Evolutionary conservation across 2,113 vertebrate genomes (phyloP).

Genomic region (Potamarius usumacintae): DNA sequence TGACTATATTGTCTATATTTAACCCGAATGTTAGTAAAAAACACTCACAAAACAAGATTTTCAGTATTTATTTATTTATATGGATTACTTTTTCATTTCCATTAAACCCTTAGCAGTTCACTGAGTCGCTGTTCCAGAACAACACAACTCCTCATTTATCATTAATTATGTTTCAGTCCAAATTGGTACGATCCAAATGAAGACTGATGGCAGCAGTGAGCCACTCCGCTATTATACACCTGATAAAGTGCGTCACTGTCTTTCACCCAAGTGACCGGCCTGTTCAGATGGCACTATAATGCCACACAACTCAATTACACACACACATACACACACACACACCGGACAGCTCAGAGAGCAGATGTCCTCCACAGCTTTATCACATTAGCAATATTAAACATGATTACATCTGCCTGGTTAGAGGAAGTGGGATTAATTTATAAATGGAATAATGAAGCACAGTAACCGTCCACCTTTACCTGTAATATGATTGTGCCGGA

Average conservation of each 20-base stretch:
- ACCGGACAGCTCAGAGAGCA: conserved; percentile 11
- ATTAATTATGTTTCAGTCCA: conserved; percentile 10
- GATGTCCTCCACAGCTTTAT: conserved; percentile 27
- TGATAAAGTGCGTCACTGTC: conserved; percentile 10
- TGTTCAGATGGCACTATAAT: conserved; percentile 20
- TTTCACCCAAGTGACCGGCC: conserved; percentile 10
- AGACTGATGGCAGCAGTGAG: neutral
- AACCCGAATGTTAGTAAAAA: too few relatives aligned
- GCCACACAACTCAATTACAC: conserved; percentile 32
- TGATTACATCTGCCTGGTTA: conserved; percentile 14
- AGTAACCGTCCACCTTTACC: conserved; percentile 3
- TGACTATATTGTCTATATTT: too few relatives aligned
- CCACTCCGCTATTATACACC: neutral
- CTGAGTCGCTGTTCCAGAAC: neutral
- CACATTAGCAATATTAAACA: conserved; percentile 26
- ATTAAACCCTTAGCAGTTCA: neutral
- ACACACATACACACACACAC: neutral
- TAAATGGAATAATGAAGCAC: conserved; percentile 9
- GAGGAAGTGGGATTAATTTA: conserved; percentile 15
- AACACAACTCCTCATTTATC: neutral
- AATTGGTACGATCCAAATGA: neutral
- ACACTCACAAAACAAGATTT: neutral
- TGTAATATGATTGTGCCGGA: neutral
- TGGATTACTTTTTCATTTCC: neutral
- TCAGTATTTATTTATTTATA: neutral